Percentiles rank a stretch among this genome's conserved stretches.
Conservation (phyloP, 1,140 invertebrate species). For the Papilio xuthus region DNA sequence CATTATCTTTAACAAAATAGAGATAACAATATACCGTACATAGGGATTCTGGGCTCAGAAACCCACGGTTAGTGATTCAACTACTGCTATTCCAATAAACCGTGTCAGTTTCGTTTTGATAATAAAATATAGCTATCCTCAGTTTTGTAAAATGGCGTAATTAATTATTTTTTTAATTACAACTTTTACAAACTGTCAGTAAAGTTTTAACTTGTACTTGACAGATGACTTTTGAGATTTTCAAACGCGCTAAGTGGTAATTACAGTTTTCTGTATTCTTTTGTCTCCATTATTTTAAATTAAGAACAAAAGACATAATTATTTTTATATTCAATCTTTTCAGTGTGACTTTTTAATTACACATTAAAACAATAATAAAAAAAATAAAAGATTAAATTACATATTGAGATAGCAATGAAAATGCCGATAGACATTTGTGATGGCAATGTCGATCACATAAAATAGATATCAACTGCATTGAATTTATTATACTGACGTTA, state of each 20-base stretch:
- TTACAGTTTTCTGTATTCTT: neutral
- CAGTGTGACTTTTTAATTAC: conserved; percentile 11
- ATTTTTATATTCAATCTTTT: too few species aligned
- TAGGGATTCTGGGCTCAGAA: too few species aligned
- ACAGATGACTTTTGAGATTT: conserved; percentile 1
- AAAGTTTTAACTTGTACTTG: neutral
- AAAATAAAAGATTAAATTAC: neutral
- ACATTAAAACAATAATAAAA: neutral
- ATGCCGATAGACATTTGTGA: neutral
- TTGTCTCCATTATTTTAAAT: neutral
- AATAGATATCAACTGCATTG: neutral
- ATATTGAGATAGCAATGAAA: neutral
- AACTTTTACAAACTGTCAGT: conserved; percentile 16
- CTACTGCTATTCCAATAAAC: too few species aligned
- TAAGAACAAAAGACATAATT: neutral
- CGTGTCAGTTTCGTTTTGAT: too few species aligned
- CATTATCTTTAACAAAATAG: too few species aligned
- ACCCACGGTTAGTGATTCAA: too few species aligned
- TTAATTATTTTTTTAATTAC: neutral
- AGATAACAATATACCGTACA: too few species aligned
- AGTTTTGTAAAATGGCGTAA: neutral
- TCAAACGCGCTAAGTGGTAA: neutral
- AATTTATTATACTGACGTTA: neutral
- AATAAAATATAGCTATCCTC: neutral
- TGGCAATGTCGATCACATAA: neutral